Evolutionary conservation across 2,888 invertebrate genomes (phyloP).

Genomic region (Cephus spinipes): DNA sequence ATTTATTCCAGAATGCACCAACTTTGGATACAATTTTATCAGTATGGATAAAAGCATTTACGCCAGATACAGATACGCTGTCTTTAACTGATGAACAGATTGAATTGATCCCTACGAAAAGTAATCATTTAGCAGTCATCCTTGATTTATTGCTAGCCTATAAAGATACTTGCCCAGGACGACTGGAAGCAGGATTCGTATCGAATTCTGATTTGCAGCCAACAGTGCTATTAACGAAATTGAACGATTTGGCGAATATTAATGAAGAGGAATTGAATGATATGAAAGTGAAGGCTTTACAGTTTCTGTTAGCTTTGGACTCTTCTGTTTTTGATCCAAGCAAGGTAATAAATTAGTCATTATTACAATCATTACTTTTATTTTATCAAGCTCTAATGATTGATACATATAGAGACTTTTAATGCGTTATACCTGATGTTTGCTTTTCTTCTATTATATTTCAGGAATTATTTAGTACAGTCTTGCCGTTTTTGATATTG

Average conservation of each 20-base stretch:
- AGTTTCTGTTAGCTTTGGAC: conserved; percentile 62
- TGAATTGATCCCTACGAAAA: conserved; percentile 24
- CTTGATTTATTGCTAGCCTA: conserved; percentile 72
- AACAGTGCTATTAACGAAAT: conserved; percentile 36
- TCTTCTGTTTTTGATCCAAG: conserved; percentile 55
- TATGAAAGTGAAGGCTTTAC: conserved; percentile 65
- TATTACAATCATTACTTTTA: too few relatives aligned
- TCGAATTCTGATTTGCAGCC: conserved; percentile 33
- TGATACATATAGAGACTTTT: too few relatives aligned
- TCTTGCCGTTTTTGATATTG: conserved; percentile 50
- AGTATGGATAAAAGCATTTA: conserved; percentile 56
- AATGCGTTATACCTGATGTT: too few relatives aligned
- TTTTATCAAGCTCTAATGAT: too few relatives aligned
- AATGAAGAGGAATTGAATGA: conserved; percentile 32
- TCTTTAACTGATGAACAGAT: conserved; percentile 17
- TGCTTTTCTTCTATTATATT: neutral
- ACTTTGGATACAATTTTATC: conserved; percentile 55
- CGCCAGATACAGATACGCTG: conserved; percentile 30
- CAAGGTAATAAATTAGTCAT: conserved; percentile 30
- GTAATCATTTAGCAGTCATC: conserved; percentile 58
- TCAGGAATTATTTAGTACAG: conserved; percentile 43
- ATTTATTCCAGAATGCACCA: conserved; percentile 56
- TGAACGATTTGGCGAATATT: conserved; percentile 29
- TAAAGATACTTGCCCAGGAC: conserved; percentile 69
- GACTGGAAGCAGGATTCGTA: conserved; percentile 58